Conservation (phyloP, 1,140 invertebrate species). For the Trichomalopsis sarcophagae region DNA sequence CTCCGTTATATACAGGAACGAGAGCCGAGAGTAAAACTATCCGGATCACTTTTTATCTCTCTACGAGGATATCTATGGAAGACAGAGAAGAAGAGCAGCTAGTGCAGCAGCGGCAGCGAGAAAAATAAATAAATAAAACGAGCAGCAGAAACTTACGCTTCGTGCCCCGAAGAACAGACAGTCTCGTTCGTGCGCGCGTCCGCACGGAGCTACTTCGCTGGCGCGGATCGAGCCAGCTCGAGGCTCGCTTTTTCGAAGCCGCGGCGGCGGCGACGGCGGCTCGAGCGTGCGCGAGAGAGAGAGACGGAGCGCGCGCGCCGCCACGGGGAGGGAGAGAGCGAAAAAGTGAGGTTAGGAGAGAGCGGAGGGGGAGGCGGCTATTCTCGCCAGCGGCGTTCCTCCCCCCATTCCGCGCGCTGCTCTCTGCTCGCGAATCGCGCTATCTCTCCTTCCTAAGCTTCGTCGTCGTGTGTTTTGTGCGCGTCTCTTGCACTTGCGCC, state of each 20-base stretch:
- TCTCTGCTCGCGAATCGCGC: not conserved
- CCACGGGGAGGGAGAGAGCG: not conserved
- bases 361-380: constrained; percentile 55
- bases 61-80: too few relatives aligned
- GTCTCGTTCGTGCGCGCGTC: constrained; percentile 60
- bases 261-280: not conserved
- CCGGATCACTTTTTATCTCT: too few relatives aligned
- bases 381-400: constrained; percentile 70
- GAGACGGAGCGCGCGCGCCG: not conserved
- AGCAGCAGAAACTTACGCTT: constrained; percentile 65
- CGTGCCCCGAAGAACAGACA: constrained; percentile 68
- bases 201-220: constrained; percentile 70
- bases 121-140: not conserved
- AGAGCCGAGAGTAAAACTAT: not conserved
- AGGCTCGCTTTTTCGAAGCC: not conserved
- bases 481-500: constrained; percentile 20
- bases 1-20: not conserved
- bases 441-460: constrained; percentile 9
- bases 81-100: too few relatives aligned
- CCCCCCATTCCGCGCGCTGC: constrained; percentile 55
- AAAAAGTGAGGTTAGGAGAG: constrained; percentile 5
- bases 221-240: constrained; percentile 61
- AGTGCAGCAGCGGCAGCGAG: not conserved
- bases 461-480: constrained; percentile 14
- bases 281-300: not conserved